Conservation (phyloP, 2,888 invertebrate genomes). For the Calliopum simillimum region DNA sequence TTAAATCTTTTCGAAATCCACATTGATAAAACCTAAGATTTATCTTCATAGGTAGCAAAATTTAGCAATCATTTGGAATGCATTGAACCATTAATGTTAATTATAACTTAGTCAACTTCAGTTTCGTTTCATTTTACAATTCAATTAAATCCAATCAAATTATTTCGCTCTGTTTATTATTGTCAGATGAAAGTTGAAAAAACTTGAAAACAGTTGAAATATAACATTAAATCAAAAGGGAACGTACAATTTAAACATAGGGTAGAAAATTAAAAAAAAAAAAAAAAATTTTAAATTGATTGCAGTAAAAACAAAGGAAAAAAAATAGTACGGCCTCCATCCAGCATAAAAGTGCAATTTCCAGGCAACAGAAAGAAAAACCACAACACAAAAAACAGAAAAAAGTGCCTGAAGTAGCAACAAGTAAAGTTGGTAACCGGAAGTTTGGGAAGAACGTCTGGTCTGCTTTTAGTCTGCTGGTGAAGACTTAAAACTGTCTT, state of each 20-base stretch:
- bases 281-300: too few species aligned
- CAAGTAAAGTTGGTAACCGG: constrained; percentile 5
- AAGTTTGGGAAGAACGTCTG: neutral
- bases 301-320: too few species aligned
- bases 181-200: neutral
- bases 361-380: too few species aligned
- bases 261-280: neutral
- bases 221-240: neutral
- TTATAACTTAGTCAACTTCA: constrained; percentile 4
- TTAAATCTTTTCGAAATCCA: too few species aligned
- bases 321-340: too few species aligned
- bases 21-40: too few species aligned
- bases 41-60: too few species aligned
- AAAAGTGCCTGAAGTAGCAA: neutral
- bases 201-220: neutral
- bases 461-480: neutral
- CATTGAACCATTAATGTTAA: constrained; percentile 2
- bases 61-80: neutral
- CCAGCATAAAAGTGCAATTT: too few species aligned
- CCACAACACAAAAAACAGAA: neutral
- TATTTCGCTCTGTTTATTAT: constrained; percentile 9
- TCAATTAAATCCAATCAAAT: constrained; percentile 1
- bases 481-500: constrained; percentile 8
- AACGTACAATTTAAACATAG: neutral
- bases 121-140: neutral